phyloP scores from a whole-genome alignment of 2,888 invertebrate genomes.

The Euplagia quadripunctaria region DNA sequence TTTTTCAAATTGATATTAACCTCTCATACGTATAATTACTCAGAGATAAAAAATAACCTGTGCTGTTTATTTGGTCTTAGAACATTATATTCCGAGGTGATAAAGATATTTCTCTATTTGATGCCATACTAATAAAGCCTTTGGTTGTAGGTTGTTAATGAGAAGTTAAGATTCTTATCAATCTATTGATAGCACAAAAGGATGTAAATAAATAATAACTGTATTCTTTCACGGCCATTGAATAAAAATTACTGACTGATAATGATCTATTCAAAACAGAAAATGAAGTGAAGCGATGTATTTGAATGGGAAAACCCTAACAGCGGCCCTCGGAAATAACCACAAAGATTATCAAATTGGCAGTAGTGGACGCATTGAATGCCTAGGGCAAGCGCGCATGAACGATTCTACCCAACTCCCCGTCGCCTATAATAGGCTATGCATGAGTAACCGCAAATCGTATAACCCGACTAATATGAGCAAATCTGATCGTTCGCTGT shows the following conservation, averaged over 20 bases:
- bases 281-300: conserved; percentile 43
- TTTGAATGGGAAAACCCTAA: conserved; percentile 43
- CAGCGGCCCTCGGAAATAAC: conserved; percentile 51
- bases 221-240: not conserved
- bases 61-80: too few relatives aligned
- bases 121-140: too few relatives aligned
- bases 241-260: conserved; percentile 32
- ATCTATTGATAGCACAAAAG: not conserved
- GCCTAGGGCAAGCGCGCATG: conserved; percentile 50
- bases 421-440: conserved; percentile 45
- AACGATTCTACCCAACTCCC: conserved; percentile 42
- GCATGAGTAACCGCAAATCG: conserved; percentile 52
- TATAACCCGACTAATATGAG: conserved; percentile 41
- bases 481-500: conserved; percentile 37
- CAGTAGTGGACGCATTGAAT: conserved; percentile 53
- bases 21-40: too few relatives aligned
- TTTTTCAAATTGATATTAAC: too few relatives aligned
- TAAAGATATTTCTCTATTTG: too few relatives aligned
- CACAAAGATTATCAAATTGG: conserved; percentile 59
- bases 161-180: not conserved
- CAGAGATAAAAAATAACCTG: too few relatives aligned
- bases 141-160: too few relatives aligned
- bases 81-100: too few relatives aligned
- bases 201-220: not conserved
- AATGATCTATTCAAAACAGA: conserved; percentile 42